A percentile compares a stretch with the other conserved stretches of the same genome.
These are phyloP conservation scores for Elysia crispata DNA, from an alignment of 2,888 invertebrate species.

Conservation along the genomic window DNA sequence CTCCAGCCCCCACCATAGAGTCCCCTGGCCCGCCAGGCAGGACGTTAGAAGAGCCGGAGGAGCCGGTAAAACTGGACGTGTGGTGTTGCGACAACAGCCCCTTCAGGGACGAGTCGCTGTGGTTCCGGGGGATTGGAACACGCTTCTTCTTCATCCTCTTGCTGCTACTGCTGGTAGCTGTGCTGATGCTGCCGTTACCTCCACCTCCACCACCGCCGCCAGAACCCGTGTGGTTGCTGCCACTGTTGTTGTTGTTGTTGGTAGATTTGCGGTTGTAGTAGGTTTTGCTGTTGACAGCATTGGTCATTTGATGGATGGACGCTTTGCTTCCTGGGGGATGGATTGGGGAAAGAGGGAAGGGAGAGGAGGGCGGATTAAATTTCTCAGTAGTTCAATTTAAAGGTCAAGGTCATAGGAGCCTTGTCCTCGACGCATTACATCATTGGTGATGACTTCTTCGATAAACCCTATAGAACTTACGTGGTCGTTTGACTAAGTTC, in stretches of 20 bases:
- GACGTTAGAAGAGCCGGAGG: slow-evolving; percentile 23
- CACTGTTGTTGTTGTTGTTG: background rate
- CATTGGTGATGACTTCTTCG: no score
- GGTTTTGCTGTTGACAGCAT: slow-evolving; percentile 42
- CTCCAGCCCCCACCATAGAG: background rate
- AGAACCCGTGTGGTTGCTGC: background rate
- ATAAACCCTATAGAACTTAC: no score
- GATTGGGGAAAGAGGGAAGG: no score
- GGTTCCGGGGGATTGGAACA: slow-evolving; percentile 5
- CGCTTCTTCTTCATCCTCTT: slow-evolving; percentile 27
- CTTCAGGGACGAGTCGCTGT: slow-evolving; percentile 45
- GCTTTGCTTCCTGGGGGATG: slow-evolving; percentile 29
- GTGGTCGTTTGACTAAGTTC: no score
- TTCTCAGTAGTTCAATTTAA: no score
- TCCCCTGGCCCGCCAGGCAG: slow-evolving; percentile 10
- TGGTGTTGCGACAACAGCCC: background rate
- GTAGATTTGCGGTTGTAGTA: slow-evolving; percentile 42
- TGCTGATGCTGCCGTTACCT: background rate
- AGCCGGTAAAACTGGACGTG: slow-evolving; percentile 31
- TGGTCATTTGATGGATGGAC: slow-evolving; percentile 40
- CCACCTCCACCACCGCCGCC: background rate
- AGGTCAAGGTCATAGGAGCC: no score
- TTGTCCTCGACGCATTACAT: no score
- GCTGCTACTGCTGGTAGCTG: no score
- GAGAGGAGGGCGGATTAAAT: no score